Evolutionary conservation across 2,797 vertebrate genomes (phyloP), one percentile per base, ranked within the genome.

Genomic region (Falco concolor): DNA sequence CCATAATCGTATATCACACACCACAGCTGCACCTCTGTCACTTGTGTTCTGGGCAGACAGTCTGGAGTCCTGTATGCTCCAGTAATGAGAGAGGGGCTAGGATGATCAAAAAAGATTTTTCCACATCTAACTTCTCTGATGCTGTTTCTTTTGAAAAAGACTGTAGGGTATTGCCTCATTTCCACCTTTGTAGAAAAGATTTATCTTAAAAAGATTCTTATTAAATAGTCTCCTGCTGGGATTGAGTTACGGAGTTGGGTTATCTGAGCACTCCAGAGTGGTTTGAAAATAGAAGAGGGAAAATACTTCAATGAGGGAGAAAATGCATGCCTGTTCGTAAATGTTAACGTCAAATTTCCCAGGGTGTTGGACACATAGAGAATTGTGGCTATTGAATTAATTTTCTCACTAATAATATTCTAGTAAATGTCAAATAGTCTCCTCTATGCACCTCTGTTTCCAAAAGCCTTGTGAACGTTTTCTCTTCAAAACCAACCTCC

Each of bases 211-310:
- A 84, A 49, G 67, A 56, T 61, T 67, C 77, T 67, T 96, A 70
- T 93, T 95, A 92, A 94, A 87, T 73, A 49, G 49, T 57, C 15
- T 72, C 86, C 83, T 67, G 70, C 86, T 90, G 92, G 69, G 87
- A 21, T 14, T 67, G 83, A 40, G 27, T 87, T 75, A 30, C 18
- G 36, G 83, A 45, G 61, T 7, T 84, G 44, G 9, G 44, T 93
- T 96, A 93, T 94, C 77, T 87, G 93, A 89, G 67, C 49, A 12
- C 49, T 80, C 67, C 90, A 95, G 92, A 94, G 52, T 50, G 56
- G 64, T 87, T 91, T 94, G 92, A 80, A 89, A 92, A 93, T 80
- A 78, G 72, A 74, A 76, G 28, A 84, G 6, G 36, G 28, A 83
- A 92, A 88, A 84, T 52, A 44, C 50, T 90, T 75, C 74, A 76